Base-by-base conservation (phyloP, 2,113 vertebrate species). In the Notiomystis cincta region DNA sequence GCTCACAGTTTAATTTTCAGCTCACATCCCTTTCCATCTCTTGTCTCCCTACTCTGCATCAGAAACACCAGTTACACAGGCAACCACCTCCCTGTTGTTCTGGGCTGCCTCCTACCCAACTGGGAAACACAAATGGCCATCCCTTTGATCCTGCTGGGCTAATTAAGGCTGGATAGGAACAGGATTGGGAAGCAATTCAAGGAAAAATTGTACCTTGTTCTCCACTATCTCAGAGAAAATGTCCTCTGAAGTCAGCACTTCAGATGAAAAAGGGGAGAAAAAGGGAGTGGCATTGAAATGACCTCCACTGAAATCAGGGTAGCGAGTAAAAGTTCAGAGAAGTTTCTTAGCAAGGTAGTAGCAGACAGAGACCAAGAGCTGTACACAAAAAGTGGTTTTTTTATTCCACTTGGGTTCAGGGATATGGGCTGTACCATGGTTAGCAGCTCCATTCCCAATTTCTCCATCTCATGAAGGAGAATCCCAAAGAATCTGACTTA, bases 391-490 rank as follows among this genome's bases (percentile, higher is more conserved):
- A 37, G 14, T 47, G 16, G 11, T 35, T 40, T 44, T 85, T 93
- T 82, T 22, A n/a, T 76, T 79, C 31, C 24, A 5, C 12, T 54
- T 35, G 30, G 38, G 8, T 31, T 93, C 31, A 67, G 40, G 30
- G 44, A 44, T 51, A 40, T 64, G 70, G 30, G 35, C 44, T 76
- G 44, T 16, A 61, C 14, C 19, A 38, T 4, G 16, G 27, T 7
- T 21, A 71, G 27, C 42, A 75, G 42, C 47, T 79, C 33, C 2
- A 7, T 38, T 84, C n/a, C 31, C 25, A 9, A 7, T 62, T 87
- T 87, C 58, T 80, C 40, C 1, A 0, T 48, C 56, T 54, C 7
- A 2, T 8, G 38, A 69, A 76, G 72, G 42, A 0, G 0, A 86
- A 25, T 35, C 61, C 33, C 30, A 24, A 23, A 81, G 28, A 80